Conservation (phyloP, 2,888 invertebrate species). For the Pterobdella sp. region DNA sequence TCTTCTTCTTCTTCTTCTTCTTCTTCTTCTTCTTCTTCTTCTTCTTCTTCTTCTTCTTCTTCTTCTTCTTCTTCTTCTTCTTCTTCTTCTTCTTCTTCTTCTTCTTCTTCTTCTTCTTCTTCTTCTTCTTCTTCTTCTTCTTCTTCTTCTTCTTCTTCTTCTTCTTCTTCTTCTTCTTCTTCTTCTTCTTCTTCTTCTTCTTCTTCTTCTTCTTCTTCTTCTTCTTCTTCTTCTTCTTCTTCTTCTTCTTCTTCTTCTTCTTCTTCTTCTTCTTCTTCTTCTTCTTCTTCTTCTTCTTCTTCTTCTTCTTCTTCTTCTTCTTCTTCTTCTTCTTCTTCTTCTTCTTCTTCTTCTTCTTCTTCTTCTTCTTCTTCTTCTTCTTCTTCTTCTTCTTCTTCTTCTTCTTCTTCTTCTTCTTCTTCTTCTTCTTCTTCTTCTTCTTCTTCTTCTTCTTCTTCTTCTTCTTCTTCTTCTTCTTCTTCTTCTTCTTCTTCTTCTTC, state of each 20-base stretch:
- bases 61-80: background rate
- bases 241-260: background rate
- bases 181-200: background rate
- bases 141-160: background rate
- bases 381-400: constrained; percentile 8
- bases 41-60: background rate
- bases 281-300: constrained; percentile 8
- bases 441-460: constrained; percentile 20
- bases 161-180: background rate
- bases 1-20: background rate
- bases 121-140: background rate
- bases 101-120: background rate
- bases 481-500: constrained; percentile 2
- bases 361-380: constrained; percentile 8
- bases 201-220: background rate
- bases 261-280: background rate
- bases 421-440: constrained; percentile 19
- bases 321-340: constrained; percentile 8
- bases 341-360: constrained; percentile 8
- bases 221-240: background rate
- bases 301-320: constrained; percentile 8
- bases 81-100: background rate
- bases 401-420: constrained; percentile 8
- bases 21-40: background rate
- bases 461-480: constrained; percentile 17